Evolutionary conservation across 2,113 vertebrate genomes (phyloP), one percentile per base, ranked within the genome.

Genomic region (Lichenostomus cassidix): DNA sequence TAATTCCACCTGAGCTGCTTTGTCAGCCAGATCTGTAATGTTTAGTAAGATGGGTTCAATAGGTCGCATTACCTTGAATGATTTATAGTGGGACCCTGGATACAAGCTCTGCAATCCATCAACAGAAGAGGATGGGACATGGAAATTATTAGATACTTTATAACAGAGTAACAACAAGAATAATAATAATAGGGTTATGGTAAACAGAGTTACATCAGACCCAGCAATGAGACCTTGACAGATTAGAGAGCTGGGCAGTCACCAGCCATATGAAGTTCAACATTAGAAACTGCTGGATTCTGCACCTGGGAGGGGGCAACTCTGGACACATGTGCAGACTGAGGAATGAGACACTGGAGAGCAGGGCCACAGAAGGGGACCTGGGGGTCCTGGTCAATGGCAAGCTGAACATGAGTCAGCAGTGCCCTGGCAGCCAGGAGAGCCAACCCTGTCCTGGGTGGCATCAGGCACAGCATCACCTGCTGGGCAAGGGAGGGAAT

Each of bases 391-490:
- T 74, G 68, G 12, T 60, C 4, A 2, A 7, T 35, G 13, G 19
- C 25, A 59, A 52, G 4, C 21, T 67, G 60, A 46, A 21, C 3
- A 1, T 3, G 5, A 39, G 23, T 17, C 69, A 67, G 59, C 59
- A 44, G 52, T 44, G 52, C 37, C 33, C 22, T 67, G 76, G 37
- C 22, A 74, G 44, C 60, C 87, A 74, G 33, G 28, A 74, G 33
- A 10, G 7, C 8, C 33, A 52, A 0, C 1, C 0, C 0, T n/a
- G 28, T 60, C 13, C 28, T 53, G 53, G 3, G 4, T 8, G 2
- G 3, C 39, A 67, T 53, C 62, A 44, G 42, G 28, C 9, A 46
- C n/a, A 67, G 52, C 77, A n/a, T 52, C 0, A 0, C 31, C 68
- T 37, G 12, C 33, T 0, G 0, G 15, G 29, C 9, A 13, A 46